Evolutionary conservation across 2,113 vertebrate species (phyloP).

Genomic region (Pseudorasbora parva): DNA sequence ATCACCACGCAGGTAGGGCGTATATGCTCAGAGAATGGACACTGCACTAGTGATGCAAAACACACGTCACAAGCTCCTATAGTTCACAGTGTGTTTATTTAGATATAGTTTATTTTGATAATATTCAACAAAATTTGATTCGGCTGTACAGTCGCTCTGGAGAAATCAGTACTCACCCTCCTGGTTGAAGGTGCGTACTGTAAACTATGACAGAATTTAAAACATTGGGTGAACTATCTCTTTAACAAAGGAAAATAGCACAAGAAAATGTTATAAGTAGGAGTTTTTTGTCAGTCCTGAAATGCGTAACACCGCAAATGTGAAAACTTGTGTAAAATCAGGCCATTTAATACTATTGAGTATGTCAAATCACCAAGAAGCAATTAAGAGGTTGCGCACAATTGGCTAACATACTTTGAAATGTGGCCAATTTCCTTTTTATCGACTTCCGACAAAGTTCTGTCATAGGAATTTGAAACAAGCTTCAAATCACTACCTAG

Average conservation of each 20-base stretch:
- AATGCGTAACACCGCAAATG: background rate
- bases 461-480: slow-evolving; percentile 3
- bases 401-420: background rate
- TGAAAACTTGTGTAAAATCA: background rate
- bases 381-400: background rate
- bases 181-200: no score
- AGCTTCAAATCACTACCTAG: background rate
- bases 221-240: background rate
- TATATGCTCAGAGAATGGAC: no score
- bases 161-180: no score
- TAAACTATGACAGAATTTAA: no score
- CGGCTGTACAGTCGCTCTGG: no score
- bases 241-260: background rate
- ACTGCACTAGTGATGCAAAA: no score
- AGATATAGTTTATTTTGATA: no score
- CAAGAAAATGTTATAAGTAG: background rate
- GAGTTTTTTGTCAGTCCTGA: background rate
- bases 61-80: no score
- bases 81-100: no score
- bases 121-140: no score
- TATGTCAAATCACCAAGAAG: background rate
- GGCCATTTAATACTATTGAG: background rate
- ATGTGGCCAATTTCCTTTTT: background rate
- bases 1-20: no score
- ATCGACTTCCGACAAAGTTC: background rate